Conservation (phyloP, 2,797 vertebrate species). For the Tapirus indicus region DNA sequence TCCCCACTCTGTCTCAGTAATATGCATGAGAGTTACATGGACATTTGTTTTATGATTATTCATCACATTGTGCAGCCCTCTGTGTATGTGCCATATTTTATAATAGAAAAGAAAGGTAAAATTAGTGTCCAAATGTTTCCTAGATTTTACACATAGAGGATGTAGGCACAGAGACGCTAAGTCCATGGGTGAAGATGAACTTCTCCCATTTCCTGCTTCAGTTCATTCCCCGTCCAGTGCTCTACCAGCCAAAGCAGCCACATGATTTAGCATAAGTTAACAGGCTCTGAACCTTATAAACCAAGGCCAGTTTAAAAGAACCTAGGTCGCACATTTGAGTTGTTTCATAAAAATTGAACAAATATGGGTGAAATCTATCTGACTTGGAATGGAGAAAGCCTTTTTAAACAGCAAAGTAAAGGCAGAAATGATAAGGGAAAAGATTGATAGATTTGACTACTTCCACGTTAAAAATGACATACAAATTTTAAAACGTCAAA, state of each 20-base stretch:
- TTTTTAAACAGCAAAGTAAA: constrained; percentile 23
- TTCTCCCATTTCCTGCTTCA: not conserved
- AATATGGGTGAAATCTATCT: not conserved
- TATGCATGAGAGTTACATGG: not conserved
- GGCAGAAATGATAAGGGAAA: not conserved
- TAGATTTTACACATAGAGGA: not conserved
- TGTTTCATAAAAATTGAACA: constrained; percentile 38
- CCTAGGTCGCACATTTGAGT: not conserved
- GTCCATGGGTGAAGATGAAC: not conserved
- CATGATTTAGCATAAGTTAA: not conserved
- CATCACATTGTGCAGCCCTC: not conserved
- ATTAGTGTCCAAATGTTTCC: not conserved
- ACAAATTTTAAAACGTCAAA: not conserved
- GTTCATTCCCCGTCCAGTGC: not conserved
- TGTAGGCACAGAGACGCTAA: not conserved
- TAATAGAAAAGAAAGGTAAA: not conserved
- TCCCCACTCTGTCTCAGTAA: not conserved
- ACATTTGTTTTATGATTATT: not conserved
- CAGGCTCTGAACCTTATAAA: not conserved
- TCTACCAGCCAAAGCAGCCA: not conserved
- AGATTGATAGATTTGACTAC: not conserved
- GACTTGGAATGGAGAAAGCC: not conserved
- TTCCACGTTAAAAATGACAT: not conserved
- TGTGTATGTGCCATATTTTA: not conserved
- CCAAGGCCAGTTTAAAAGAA: not conserved